phyloP scores from a whole-genome alignment of 1,140 invertebrate genomes.

The Drosophila carrolli region DNA sequence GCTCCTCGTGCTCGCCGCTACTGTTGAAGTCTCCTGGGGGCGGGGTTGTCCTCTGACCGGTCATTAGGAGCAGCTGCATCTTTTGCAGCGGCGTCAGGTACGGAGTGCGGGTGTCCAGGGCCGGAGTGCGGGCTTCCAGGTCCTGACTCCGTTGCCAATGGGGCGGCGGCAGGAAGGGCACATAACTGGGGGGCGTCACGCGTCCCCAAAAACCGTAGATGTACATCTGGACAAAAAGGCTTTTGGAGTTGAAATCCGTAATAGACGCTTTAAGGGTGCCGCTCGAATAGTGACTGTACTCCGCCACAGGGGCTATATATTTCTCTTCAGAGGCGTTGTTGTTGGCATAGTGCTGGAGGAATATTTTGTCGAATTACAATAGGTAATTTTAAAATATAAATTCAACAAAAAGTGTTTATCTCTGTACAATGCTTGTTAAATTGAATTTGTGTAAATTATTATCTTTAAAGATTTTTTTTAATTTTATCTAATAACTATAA shows the following conservation, averaged over 20 bases:
- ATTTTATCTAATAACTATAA: too few species aligned
- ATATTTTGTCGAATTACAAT: not conserved
- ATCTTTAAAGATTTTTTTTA: too few species aligned
- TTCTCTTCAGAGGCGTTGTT: slow-evolving; percentile 4
- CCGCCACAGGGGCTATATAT: slow-evolving; percentile 52
- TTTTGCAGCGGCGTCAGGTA: slow-evolving; percentile 44
- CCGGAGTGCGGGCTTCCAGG: not conserved
- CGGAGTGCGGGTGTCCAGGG: not conserved
- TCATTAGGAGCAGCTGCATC: slow-evolving; percentile 52
- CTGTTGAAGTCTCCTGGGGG: not conserved
- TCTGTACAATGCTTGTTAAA: too few species aligned
- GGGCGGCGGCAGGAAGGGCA: slow-evolving; percentile 51
- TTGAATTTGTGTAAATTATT: too few species aligned
- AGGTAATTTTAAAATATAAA: too few species aligned
- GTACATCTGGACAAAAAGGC: slow-evolving; percentile 71
- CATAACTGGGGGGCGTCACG: slow-evolving; percentile 43
- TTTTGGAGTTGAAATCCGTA: slow-evolving; percentile 51
- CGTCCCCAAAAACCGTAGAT: slow-evolving; percentile 61
- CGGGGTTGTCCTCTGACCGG: slow-evolving; percentile 28
- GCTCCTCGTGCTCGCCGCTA: slow-evolving; percentile 9
- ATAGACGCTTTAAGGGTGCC: slow-evolving; percentile 64
- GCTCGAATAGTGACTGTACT: slow-evolving; percentile 67
- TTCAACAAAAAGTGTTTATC: not conserved
- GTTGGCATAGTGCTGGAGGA: slow-evolving; percentile 37
- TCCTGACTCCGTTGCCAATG: slow-evolving; percentile 20